Evolutionary conservation across 1,140 invertebrate genomes (phyloP).

Genomic region (Rhopalosiphum padi): DNA sequence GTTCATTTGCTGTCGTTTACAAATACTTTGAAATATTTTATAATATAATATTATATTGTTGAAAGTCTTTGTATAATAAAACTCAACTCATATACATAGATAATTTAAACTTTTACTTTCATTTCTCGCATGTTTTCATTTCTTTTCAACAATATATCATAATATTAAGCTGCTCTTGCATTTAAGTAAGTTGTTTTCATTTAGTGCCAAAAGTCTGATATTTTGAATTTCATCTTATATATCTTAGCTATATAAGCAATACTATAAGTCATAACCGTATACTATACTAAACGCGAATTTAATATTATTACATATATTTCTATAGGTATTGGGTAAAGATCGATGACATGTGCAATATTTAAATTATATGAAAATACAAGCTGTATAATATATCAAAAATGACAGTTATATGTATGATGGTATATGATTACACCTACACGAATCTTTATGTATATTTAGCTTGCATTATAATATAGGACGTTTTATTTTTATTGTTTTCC

Average conservation of each 20-base stretch:
- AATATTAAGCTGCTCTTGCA: neutral
- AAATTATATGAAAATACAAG: neutral
- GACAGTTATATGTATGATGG: neutral
- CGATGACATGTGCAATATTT: neutral
- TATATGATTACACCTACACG: neutral
- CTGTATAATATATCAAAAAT: neutral
- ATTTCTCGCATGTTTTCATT: neutral
- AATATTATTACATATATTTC: too few relatives aligned
- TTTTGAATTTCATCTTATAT: neutral
- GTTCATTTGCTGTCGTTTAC: neutral
- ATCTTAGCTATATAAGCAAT: too few relatives aligned
- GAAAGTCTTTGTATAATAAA: neutral
- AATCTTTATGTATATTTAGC: too few relatives aligned
- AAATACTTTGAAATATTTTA: neutral
- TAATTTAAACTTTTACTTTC: neutral
- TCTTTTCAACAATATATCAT: neutral
- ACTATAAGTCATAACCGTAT: neutral
- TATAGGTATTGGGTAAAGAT: neutral
- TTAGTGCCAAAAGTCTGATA: neutral
- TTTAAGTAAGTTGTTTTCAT: neutral
- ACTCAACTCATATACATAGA: neutral
- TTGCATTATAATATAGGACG: neutral
- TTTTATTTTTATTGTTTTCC: neutral
- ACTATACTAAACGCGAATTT: neutral
- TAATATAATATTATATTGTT: neutral